Evolutionary conservation across 2,113 vertebrate genomes (phyloP).

Genomic region (Rhipidura dahli): DNA sequence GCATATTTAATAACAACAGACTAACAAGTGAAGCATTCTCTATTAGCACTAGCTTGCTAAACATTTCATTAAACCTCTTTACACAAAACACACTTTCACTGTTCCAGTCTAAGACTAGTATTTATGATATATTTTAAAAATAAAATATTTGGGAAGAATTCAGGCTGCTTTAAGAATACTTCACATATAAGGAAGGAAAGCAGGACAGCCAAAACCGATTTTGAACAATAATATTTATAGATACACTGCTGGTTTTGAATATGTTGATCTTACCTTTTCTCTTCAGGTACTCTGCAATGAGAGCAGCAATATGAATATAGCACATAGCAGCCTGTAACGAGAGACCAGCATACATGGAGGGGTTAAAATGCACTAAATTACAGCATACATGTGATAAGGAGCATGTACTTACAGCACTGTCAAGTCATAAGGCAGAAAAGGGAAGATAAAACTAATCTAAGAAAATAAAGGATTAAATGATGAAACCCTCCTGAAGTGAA

Average conservation of each 20-base stretch:
- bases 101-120: background rate
- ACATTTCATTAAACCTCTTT: background rate
- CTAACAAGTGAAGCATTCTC: constrained; percentile 35
- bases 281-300: constrained; percentile 96
- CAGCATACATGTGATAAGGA: background rate
- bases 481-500: background rate
- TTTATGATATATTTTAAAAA: background rate
- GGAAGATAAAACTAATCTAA: background rate
- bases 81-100: background rate
- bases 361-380: background rate
- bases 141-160: background rate
- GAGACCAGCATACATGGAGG: background rate
- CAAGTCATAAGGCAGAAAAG: background rate
- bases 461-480: background rate
- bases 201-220: background rate
- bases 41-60: constrained; percentile 8
- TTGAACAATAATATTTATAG: background rate
- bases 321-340: constrained; percentile 92
- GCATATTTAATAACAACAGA: constrained; percentile 56
- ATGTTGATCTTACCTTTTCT: constrained; percentile 85
- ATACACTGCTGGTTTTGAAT: background rate
- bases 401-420: background rate
- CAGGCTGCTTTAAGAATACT: constrained; percentile 1
- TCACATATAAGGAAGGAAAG: background rate
- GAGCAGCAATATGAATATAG: constrained; percentile 96